Evolutionary conservation across 1,140 invertebrate genomes (phyloP).

Genomic region (Drosophila novamexicana): DNA sequence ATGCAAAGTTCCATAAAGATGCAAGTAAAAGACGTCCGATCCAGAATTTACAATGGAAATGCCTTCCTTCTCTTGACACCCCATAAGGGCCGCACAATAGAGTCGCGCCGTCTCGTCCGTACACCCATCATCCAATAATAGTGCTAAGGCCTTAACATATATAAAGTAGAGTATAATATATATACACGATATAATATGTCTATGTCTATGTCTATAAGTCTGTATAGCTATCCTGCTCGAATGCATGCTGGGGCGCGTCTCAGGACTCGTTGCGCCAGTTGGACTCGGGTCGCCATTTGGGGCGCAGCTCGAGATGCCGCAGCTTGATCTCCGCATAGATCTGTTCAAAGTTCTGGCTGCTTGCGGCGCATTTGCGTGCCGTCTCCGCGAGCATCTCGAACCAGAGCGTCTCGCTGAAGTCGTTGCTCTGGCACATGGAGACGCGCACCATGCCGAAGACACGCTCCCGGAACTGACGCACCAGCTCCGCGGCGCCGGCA

Average conservation of each 20-base stretch:
- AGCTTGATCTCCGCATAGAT: constrained; percentile 59
- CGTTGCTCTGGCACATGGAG: constrained; percentile 53
- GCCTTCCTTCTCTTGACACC: too few species aligned
- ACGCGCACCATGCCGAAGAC: constrained; percentile 37
- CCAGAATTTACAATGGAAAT: too few species aligned
- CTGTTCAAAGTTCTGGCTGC: constrained; percentile 56
- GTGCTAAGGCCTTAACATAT: too few species aligned
- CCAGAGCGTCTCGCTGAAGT: constrained; percentile 60
- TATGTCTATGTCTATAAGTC: neutral
- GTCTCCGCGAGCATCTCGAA: constrained; percentile 63
- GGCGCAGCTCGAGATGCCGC: constrained; percentile 52
- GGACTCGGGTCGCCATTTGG: constrained; percentile 43
- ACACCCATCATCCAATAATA: too few species aligned
- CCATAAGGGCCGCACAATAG: too few species aligned
- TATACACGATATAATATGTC: neutral
- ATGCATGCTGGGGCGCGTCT: neutral
- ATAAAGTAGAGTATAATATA: too few species aligned
- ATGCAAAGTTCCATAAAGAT: too few species aligned
- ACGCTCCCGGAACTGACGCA: constrained; percentile 60
- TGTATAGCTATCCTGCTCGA: neutral
- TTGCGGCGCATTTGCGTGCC: constrained; percentile 11
- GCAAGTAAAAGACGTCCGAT: too few species aligned
- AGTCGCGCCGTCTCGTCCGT: too few species aligned
- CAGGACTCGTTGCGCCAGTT: constrained; percentile 52
- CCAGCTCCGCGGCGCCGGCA: constrained; percentile 39